Conservation (phyloP, 2,888 invertebrate species). For the Labia minor region DNA sequence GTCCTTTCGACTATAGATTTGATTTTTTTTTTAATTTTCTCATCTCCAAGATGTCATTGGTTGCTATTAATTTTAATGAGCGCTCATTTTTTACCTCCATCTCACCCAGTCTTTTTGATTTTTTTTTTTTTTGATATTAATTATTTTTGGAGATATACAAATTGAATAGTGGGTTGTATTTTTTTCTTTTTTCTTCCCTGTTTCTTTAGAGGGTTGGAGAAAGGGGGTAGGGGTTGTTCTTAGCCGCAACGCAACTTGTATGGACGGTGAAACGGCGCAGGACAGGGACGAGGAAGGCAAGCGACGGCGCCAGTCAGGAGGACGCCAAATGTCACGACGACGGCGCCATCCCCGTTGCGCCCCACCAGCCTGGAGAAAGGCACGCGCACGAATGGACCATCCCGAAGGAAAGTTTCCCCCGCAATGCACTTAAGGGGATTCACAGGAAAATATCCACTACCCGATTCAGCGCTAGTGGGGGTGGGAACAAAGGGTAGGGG, state of each 20-base stretch:
- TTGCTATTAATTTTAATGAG: constrained; percentile 13
- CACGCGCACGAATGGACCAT: constrained; percentile 13
- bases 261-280: background rate
- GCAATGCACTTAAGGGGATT: background rate
- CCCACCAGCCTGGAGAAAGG: background rate
- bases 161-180: background rate
- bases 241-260: constrained; percentile 1
- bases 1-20: too few relatives aligned
- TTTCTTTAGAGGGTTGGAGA: background rate
- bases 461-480: too few relatives aligned
- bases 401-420: background rate
- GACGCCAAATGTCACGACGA: constrained; percentile 1
- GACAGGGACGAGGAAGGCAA: background rate
- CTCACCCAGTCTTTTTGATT: background rate
- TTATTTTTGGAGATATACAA: background rate
- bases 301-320: background rate
- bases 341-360: background rate
- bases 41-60: background rate
- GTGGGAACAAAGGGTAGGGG: too few relatives aligned
- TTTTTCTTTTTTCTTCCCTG: too few relatives aligned
- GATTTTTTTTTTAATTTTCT: too few relatives aligned
- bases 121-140: background rate
- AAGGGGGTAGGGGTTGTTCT: background rate
- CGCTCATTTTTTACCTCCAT: background rate
- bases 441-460: background rate